Evolutionary conservation across 2,797 vertebrate genomes (phyloP), one percentile per base, ranked within the genome.

Genomic region (Megaceryle alcyon): DNA sequence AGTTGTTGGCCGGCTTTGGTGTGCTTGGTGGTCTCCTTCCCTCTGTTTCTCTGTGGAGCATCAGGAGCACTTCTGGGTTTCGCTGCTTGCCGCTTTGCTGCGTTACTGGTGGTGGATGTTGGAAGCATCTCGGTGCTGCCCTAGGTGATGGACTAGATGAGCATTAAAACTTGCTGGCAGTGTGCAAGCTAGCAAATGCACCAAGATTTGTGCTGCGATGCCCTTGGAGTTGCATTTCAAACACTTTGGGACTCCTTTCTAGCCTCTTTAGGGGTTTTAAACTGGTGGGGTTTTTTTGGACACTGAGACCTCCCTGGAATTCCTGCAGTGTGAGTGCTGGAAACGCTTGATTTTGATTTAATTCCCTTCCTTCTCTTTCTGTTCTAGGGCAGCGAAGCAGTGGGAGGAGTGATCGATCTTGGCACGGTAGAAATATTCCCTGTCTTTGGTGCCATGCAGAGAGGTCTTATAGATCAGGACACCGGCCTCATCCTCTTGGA

Each of bases 391-490:
- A 98, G 82, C 31, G 95, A 96, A 93, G 97, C 98, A 82, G 98
- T 99, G 95, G 98, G 98, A 91, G 99, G 99, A 98, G 99, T 99
- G 93, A 99, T 99, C 77, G 99, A 99, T 97, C 98, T 99, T 97
- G 98, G 98, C 97, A 99, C 99, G 2, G 98, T 99, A 98, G 99
- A 99, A 98, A 99, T 98, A 73, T 99, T 99, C 97, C 98, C 99
- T 64, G 98, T 99, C 81, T 99, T 99, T 97, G 98, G 94, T 97
- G 99, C 99, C 66, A 98, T 99, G 95, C 98, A 98, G 92, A 99
- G 97, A 90, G 99, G 99, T 90, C 99, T 99, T 2, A 98, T 99
- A 97, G 99, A 99, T 97, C 99, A 99, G 97, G 99, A 99, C 94
- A 99, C 99, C 17, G 99, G 99, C 93, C 97, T 96, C 8, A 94